Base-by-base conservation (phyloP, 2,797 vertebrate species). In the Xerus rutilus region DNA sequence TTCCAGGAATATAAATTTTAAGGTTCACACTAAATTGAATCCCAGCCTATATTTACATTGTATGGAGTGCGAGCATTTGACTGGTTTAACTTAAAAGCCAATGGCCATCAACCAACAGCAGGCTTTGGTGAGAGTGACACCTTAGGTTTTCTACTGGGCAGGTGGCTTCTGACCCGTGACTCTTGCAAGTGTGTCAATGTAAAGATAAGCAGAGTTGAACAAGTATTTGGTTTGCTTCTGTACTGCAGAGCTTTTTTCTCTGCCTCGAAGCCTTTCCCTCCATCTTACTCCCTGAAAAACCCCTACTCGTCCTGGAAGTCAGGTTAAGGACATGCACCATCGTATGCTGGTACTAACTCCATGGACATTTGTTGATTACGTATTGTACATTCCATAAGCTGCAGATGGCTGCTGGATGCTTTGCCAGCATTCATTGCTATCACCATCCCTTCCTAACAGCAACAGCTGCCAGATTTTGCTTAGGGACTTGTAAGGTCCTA, bases 141-240 rank as follows among this genome's bases (percentile, higher is more conserved):
- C 15, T 86, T 45, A 84, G 69, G 25, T 67, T 90, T 96, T 89
- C 70, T 67, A 45, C 39, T 28, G 76, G 82, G 32, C 45, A 90
- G 73, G 79, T 32, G 69, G 83, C 49, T 84, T 93, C n/a, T 67
- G 82, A 39, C 17, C 88, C 54, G 94, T 93, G 47, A 93, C 25
- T 89, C 77, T 49, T 70, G 62, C 35, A 89, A 43, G 4, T 52
- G 70, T 77, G 52, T 39, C 69, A 93, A 20, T 45, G 62, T 69
- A 87, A 95, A 93, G 76, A 79, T 25, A 76, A 78, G 47, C 62
- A 90, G 89, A 86, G 52, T 4, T 86, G 43, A 84, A 81, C 30
- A 77, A 62, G 69, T 49, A 95, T 32, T 72, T 94, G 57, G 10
- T 74, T 96, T 59, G 35, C 20, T 85, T 93, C 59, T 89, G 65